A percentile compares a stretch with the other conserved stretches of the same genome.
These are phyloP conservation scores for Planiliza haematocheilus DNA, from an alignment of 2,113 vertebrate species.

Conservation along the genomic window DNA sequence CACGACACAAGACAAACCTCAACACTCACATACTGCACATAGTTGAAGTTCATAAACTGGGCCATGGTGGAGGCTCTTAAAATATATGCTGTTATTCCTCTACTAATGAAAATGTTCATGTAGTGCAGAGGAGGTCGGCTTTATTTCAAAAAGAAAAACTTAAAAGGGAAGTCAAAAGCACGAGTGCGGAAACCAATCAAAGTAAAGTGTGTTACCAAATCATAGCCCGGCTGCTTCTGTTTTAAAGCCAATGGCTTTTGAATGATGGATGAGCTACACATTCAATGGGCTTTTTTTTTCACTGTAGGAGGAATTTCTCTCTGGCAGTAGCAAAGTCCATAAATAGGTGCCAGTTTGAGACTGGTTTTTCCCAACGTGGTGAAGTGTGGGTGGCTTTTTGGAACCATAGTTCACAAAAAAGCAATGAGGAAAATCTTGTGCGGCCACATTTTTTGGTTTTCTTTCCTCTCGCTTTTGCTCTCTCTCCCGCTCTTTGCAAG, in stretches of 20 bases:
- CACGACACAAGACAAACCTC: slow-evolving; percentile 26
- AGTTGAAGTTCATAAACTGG: slow-evolving; percentile 26
- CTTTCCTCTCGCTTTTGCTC: slow-evolving; percentile 38
- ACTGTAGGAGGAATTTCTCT: slow-evolving; percentile 73
- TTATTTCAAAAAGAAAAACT: slow-evolving; percentile 45
- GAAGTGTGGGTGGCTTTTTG: slow-evolving; percentile 82
- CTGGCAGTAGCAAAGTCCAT: slow-evolving; percentile 80
- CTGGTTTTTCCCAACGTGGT: slow-evolving; percentile 74
- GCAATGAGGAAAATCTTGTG: slow-evolving; percentile 75
- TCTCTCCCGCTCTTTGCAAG: slow-evolving; percentile 55
- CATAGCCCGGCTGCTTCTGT: slow-evolving; percentile 74
- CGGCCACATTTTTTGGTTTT: slow-evolving; percentile 66
- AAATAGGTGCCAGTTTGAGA: slow-evolving; percentile 83
- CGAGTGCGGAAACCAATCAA: slow-evolving; percentile 62
- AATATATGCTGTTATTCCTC: slow-evolving; percentile 13
- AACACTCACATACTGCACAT: slow-evolving; percentile 14
- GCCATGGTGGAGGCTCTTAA: not conserved
- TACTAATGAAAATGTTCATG: slow-evolving; percentile 29
- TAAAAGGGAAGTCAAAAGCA: slow-evolving; percentile 56
- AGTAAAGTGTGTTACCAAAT: slow-evolving; percentile 72
- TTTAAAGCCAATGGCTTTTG: slow-evolving; percentile 76
- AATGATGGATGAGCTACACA: slow-evolving; percentile 79
- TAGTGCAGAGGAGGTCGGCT: slow-evolving; percentile 20
- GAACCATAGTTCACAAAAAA: slow-evolving; percentile 71
- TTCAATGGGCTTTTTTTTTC: slow-evolving; percentile 75